Evolutionary conservation across 2,797 vertebrate genomes (phyloP).

Genomic region (Dromococcyx pavoninus): DNA sequence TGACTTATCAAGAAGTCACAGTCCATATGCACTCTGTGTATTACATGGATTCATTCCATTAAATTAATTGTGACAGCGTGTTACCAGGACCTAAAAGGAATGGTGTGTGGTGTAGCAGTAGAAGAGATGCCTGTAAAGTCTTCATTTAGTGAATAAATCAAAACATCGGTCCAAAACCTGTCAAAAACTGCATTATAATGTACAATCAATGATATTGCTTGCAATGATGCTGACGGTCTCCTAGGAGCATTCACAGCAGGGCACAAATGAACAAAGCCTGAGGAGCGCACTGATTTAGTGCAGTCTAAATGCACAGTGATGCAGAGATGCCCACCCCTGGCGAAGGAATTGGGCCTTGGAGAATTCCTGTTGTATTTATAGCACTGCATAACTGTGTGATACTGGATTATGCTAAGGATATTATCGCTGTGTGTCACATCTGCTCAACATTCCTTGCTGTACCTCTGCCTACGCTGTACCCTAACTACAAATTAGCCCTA

Average conservation of each 20-base stretch:
- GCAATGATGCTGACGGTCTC: not conserved
- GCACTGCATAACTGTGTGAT: not conserved
- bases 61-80: not conserved
- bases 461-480: conserved; percentile 33
- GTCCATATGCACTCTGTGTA: not conserved
- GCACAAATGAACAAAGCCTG: not conserved
- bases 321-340: not conserved
- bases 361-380: conserved; percentile 19
- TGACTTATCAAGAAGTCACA: not conserved
- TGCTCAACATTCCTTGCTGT: conserved; percentile 17
- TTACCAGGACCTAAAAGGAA: not conserved
- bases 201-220: not conserved
- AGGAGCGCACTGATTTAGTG: not conserved
- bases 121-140: not conserved
- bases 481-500: not conserved
- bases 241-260: not conserved
- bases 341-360: not conserved
- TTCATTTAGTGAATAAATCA: not conserved
- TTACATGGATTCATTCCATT: not conserved
- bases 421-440: conserved; percentile 23
- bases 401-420: conserved; percentile 9
- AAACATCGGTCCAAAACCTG: not conserved
- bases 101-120: not conserved
- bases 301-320: not conserved
- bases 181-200: not conserved